A percentile compares a stretch with the other conserved stretches of the same genome.
These are phyloP conservation scores for Nanger granti DNA, from an alignment of 2,113 vertebrate genomes.

Conservation along the genomic window DNA sequence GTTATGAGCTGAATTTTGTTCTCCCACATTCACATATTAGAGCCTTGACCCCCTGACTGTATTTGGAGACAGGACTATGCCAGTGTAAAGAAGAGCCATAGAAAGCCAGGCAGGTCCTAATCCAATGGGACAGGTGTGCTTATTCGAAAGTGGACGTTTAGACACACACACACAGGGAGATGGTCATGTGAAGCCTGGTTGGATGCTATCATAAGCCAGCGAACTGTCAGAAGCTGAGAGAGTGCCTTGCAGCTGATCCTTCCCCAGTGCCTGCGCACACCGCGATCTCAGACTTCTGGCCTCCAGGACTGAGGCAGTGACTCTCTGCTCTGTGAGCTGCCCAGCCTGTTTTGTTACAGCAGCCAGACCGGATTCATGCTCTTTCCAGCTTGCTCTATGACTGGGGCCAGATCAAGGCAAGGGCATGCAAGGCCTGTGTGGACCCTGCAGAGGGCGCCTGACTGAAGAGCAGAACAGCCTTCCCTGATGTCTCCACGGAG, in stretches of 20 bases:
- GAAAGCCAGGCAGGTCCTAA: accelerated
- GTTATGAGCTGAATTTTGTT: background rate
- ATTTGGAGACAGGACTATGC: background rate
- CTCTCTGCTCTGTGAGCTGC: background rate
- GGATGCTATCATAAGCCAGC: background rate
- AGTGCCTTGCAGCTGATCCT: no score
- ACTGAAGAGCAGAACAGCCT: background rate
- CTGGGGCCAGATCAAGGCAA: background rate
- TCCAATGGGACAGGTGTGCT: background rate
- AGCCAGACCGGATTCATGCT: background rate
- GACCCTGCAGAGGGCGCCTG: accelerated
- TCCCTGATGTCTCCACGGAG: no score
- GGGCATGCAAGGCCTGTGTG: accelerated
- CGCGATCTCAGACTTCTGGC: background rate
- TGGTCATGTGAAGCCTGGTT: accelerated
- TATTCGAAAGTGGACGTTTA: background rate
- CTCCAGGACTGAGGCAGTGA: background rate
- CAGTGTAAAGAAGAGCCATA: background rate
- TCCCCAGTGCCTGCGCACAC: accelerated
- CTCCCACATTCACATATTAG: background rate
- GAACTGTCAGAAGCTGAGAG: background rate
- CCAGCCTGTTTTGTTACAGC: background rate
- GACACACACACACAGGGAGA: background rate
- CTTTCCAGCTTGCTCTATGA: background rate
- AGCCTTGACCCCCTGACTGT: background rate